Percentiles rank a stretch among this genome's conserved stretches.
Evolutionary conservation across 2,113 vertebrate genomes (phyloP).

Genomic region (Solea solea): DNA sequence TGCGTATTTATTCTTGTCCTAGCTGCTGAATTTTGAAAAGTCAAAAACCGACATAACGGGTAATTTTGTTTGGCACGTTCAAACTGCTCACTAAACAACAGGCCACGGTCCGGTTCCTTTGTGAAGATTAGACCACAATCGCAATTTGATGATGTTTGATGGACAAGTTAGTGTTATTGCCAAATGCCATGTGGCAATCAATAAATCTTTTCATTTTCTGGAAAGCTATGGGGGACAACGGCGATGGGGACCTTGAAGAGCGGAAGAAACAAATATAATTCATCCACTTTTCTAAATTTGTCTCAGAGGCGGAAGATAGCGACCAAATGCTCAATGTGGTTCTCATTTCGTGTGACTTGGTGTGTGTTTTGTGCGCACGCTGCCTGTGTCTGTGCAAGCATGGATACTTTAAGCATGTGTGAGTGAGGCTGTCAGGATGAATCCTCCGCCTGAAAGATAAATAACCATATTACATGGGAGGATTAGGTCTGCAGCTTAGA

Average conservation of each 20-base stretch:
- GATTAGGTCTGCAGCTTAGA: constrained; percentile 54
- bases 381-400: constrained; percentile 16
- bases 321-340: constrained; percentile 66
- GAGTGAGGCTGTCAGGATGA: constrained; percentile 31
- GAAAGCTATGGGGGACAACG: constrained; percentile 45
- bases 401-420: constrained; percentile 31
- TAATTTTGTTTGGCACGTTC: constrained; percentile 16
- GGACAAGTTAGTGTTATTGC: constrained; percentile 41
- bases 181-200: constrained; percentile 58
- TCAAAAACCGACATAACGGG: constrained; percentile 1
- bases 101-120: constrained; percentile 17
- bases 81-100: constrained; percentile 22
- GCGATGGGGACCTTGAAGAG: constrained; percentile 40
- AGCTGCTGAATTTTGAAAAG: constrained; percentile 9
- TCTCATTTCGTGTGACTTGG: constrained; percentile 60
- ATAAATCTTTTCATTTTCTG: constrained; percentile 32
- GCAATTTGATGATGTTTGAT: constrained; percentile 9
- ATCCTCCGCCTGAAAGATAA: constrained; percentile 62
- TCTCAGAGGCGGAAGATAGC: constrained; percentile 28
- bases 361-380: constrained; percentile 17
- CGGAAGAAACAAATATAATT: constrained; percentile 53
- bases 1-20: constrained; percentile 35
- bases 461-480: constrained; percentile 63
- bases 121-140: constrained; percentile 26
- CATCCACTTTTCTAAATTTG: constrained; percentile 46